These are phyloP conservation scores for Camarhynchus parvulus DNA, from an alignment of 2,113 vertebrate species.

Conservation along the genomic window DNA sequence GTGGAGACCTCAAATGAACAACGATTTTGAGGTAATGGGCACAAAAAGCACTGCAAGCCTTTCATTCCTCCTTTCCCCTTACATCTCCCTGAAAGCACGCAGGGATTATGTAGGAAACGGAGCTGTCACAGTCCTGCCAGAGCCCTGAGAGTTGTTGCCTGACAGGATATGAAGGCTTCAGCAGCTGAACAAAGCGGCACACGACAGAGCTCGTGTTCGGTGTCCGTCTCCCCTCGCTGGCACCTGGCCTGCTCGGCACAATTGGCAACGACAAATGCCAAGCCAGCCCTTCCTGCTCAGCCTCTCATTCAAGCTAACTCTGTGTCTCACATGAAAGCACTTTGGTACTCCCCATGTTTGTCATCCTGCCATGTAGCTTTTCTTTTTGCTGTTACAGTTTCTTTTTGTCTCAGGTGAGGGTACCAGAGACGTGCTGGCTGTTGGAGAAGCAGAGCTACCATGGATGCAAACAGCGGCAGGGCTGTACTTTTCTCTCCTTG, in stretches of 20 bases:
- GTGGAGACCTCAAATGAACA: background rate
- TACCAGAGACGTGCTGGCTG: background rate
- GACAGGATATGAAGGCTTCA: constrained; percentile 12
- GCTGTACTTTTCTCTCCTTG: background rate
- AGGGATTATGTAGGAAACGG: background rate
- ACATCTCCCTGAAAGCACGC: background rate
- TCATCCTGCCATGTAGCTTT: background rate
- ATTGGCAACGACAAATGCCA: background rate
- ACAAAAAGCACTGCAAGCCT: background rate
- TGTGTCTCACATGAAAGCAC: background rate
- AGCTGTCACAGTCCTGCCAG: background rate
- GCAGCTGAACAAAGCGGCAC: constrained; percentile 2
- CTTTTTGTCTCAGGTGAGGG: background rate
- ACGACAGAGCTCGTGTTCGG: background rate
- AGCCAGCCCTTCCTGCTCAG: background rate
- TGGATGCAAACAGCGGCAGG: background rate
- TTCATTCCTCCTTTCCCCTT: background rate
- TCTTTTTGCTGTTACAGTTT: background rate
- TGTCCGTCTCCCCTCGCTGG: background rate
- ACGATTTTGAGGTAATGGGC: background rate
- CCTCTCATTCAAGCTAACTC: background rate
- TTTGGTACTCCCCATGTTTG: background rate
- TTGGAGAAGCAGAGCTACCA: background rate
- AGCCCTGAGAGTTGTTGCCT: background rate
- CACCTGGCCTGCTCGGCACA: background rate